Percentiles rank a stretch among this genome's conserved stretches.
Conservation (phyloP, 2,888 invertebrate species). For the Drosophila falleni region DNA sequence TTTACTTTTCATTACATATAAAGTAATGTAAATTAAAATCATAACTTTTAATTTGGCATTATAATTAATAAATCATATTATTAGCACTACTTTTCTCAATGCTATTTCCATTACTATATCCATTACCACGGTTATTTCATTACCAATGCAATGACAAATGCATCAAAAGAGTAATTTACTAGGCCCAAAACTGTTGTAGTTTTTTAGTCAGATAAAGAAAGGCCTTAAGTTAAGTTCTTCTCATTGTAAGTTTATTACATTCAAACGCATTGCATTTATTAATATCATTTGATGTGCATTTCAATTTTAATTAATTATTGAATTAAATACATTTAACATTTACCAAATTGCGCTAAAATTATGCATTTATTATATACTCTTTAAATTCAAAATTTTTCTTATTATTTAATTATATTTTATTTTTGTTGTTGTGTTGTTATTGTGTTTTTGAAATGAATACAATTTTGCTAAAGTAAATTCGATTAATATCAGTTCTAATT, state of each 20-base stretch:
- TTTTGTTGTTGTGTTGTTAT: slow-evolving; percentile 26
- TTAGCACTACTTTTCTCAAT: background rate
- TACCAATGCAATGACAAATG: background rate
- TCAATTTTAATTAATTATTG: slow-evolving; percentile 50
- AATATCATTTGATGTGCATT: slow-evolving; percentile 73
- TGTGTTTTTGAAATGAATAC: slow-evolving; percentile 69
- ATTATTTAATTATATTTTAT: slow-evolving; percentile 15
- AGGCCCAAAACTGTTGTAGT: slow-evolving; percentile 10
- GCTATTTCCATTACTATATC: background rate
- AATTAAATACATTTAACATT: slow-evolving; percentile 78
- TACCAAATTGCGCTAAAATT: slow-evolving; percentile 76
- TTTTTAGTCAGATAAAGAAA: slow-evolving; percentile 16
- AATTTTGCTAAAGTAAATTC: slow-evolving; percentile 84
- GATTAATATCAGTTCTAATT: slow-evolving; percentile 83
- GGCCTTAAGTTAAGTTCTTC: slow-evolving; percentile 24
- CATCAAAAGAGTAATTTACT: background rate
- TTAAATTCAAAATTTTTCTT: slow-evolving; percentile 2
- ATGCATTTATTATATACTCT: slow-evolving; percentile 39
- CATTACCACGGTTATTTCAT: background rate
- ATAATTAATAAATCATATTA: too few relatives aligned
- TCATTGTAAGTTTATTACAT: slow-evolving; percentile 43
- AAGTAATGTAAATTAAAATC: too few relatives aligned
- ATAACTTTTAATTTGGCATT: too few relatives aligned
- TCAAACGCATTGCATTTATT: slow-evolving; percentile 81
- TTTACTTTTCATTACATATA: too few relatives aligned